Evolutionary conservation across 1,140 invertebrate genomes (phyloP).

Genomic region (Dendrolimus kikuchii): DNA sequence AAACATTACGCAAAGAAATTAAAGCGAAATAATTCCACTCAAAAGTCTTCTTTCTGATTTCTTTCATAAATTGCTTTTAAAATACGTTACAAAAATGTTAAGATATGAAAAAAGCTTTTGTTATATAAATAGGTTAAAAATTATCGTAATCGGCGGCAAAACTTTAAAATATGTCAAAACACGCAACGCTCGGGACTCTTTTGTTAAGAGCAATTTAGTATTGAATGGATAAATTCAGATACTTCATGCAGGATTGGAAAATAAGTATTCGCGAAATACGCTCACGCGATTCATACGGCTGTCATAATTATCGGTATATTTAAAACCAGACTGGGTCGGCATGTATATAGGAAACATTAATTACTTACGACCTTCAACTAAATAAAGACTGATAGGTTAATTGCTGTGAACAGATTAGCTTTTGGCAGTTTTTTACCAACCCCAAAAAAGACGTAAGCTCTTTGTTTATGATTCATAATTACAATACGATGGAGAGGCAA

Average conservation of each 20-base stretch:
- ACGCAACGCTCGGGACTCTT: slow-evolving; percentile 26
- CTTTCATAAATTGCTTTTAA: too few species aligned
- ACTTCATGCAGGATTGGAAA: too few species aligned
- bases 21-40: too few species aligned
- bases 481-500: slow-evolving; percentile 51
- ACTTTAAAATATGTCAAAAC: slow-evolving; percentile 48
- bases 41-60: too few species aligned
- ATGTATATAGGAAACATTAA: slow-evolving; percentile 22
- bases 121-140: too few species aligned
- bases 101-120: too few species aligned
- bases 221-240: too few species aligned
- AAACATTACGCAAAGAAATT: too few species aligned
- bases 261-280: too few species aligned
- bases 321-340: slow-evolving; percentile 15
- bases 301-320: slow-evolving; percentile 12
- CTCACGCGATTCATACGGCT: slow-evolving; percentile 13
- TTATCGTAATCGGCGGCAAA: slow-evolving; percentile 33
- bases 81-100: too few species aligned
- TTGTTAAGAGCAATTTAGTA: slow-evolving; percentile 36
- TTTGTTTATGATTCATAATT: slow-evolving; percentile 68
- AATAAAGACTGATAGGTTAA: slow-evolving; percentile 62
- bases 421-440: slow-evolving; percentile 57
- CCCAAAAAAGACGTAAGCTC: slow-evolving; percentile 29
- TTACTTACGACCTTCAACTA: slow-evolving; percentile 33
- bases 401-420: slow-evolving; percentile 60